phyloP scores from a whole-genome alignment of 2,113 vertebrate genomes.

The Festucalex cinctus region DNA sequence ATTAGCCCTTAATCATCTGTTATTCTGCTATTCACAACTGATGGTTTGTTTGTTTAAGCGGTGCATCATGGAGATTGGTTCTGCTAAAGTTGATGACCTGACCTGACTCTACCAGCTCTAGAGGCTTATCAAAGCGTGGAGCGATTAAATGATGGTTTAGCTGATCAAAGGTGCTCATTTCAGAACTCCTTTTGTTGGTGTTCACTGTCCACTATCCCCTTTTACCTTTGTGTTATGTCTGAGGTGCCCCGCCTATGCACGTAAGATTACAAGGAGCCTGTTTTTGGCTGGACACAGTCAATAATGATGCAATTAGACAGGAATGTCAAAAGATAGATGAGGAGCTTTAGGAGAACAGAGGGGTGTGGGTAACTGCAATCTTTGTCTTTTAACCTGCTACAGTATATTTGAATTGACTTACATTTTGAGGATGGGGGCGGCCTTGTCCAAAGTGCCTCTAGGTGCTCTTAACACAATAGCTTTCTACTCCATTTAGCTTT shows the following conservation, averaged over 20 bases:
- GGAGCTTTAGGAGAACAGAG: slow-evolving; percentile 40
- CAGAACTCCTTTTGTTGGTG: slow-evolving; percentile 34
- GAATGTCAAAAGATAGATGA: slow-evolving; percentile 67
- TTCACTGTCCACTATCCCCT: slow-evolving; percentile 26
- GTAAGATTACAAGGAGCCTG: slow-evolving; percentile 71
- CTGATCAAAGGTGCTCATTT: slow-evolving; percentile 62
- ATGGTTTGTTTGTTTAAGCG: not conserved
- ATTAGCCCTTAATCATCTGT: not conserved
- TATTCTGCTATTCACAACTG: slow-evolving; percentile 16
- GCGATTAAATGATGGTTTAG: not conserved
- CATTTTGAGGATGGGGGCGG: slow-evolving; percentile 49
- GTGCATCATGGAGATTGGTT: not conserved
- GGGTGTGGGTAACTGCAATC: slow-evolving; percentile 46
- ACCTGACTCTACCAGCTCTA: slow-evolving; percentile 7
- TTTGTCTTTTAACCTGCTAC: slow-evolving; percentile 46
- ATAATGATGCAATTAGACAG: slow-evolving; percentile 75
- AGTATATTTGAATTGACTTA: slow-evolving; percentile 57
- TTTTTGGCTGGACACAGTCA: slow-evolving; percentile 64
- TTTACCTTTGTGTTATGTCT: slow-evolving; percentile 48
- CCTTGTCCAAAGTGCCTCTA: slow-evolving; percentile 16
- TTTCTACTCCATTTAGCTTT: slow-evolving; percentile 40
- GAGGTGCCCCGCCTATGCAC: slow-evolving; percentile 36
- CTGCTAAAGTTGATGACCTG: not conserved
- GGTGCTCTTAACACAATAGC: slow-evolving; percentile 18
- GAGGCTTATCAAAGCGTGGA: slow-evolving; percentile 17